A percentile compares a stretch with the other conserved stretches of the same genome.
These are phyloP conservation scores for Calliopum simillimum DNA, from an alignment of 2,888 invertebrate genomes.

Conservation along the genomic window DNA sequence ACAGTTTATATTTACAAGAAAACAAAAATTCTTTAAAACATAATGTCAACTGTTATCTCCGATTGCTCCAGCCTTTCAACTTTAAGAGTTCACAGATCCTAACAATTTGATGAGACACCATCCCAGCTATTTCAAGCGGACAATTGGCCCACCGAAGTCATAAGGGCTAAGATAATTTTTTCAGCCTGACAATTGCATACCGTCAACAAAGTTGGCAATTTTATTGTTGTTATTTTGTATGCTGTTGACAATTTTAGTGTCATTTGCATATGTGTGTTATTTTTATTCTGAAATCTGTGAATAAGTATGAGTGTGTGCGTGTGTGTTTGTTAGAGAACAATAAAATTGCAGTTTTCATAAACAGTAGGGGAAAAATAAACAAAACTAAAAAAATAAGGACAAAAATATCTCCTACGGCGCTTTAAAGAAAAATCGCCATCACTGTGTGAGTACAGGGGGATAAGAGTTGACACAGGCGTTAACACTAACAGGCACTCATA, in stretches of 20 bases:
- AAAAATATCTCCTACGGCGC: slow-evolving; percentile 2
- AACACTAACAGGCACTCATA: neutral
- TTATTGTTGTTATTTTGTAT: neutral
- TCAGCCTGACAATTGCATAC: too few relatives aligned
- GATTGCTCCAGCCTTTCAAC: too few relatives aligned
- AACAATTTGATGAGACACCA: neutral
- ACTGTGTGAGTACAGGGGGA: neutral
- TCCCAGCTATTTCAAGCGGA: too few relatives aligned
- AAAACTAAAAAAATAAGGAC: slow-evolving; percentile 1
- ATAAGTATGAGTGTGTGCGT: neutral
- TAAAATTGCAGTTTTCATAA: slow-evolving; percentile 7
- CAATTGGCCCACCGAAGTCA: too few relatives aligned
- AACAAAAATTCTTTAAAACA: too few relatives aligned
- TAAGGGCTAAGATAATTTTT: too few relatives aligned
- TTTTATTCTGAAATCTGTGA: neutral
- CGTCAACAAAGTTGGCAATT: neutral
- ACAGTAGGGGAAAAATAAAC: neutral
- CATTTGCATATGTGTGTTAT: slow-evolving; percentile 12
- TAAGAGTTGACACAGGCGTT: neutral
- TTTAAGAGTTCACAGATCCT: too few relatives aligned
- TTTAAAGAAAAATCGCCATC: neutral
- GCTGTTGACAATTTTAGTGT: neutral
- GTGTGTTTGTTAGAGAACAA: neutral
- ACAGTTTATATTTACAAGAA: too few relatives aligned
- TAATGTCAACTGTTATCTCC: too few relatives aligned